Percentiles rank a stretch among this genome's conserved stretches.
These are phyloP conservation scores for Caranx ignobilis DNA, from an alignment of 2,113 vertebrate genomes.

Conservation along the genomic window DNA sequence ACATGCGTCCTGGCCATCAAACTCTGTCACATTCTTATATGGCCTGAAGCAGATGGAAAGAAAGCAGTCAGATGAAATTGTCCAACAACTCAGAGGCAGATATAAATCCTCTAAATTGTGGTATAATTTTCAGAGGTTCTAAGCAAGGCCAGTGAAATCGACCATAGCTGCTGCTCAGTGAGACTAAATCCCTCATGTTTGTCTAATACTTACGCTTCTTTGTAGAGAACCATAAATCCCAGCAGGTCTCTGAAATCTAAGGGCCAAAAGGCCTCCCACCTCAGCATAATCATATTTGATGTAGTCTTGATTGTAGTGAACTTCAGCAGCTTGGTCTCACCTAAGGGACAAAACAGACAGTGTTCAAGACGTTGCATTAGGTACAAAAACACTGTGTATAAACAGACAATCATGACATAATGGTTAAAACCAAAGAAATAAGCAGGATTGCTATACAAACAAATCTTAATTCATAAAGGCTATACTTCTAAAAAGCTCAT, in stretches of 20 bases:
- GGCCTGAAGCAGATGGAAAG: constrained; percentile 80
- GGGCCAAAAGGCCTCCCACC: constrained; percentile 95
- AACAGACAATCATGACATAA: too few species aligned
- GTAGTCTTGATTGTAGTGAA: constrained; percentile 88
- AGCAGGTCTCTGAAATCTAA: constrained; percentile 94
- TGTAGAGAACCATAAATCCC: constrained; percentile 98
- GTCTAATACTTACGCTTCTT: constrained; percentile 92
- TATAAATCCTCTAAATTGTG: neutral
- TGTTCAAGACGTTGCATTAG: neutral
- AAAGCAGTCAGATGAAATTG: neutral
- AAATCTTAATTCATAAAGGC: too few species aligned
- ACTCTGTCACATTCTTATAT: constrained; percentile 94
- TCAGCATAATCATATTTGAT: constrained; percentile 91
- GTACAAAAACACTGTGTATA: neutral
- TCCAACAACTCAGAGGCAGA: neutral
- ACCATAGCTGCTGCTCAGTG: neutral
- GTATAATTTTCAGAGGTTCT: neutral
- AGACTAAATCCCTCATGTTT: neutral
- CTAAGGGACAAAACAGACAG: constrained; percentile 72
- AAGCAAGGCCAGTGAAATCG: neutral
- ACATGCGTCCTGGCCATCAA: constrained; percentile 96
- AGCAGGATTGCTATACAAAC: too few species aligned
- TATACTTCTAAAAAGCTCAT: too few species aligned
- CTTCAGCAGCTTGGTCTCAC: constrained; percentile 92
- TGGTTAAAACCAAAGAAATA: too few species aligned